Evolutionary conservation across 2,113 vertebrate genomes (phyloP).

Genomic region (Alouatta palliata): DNA sequence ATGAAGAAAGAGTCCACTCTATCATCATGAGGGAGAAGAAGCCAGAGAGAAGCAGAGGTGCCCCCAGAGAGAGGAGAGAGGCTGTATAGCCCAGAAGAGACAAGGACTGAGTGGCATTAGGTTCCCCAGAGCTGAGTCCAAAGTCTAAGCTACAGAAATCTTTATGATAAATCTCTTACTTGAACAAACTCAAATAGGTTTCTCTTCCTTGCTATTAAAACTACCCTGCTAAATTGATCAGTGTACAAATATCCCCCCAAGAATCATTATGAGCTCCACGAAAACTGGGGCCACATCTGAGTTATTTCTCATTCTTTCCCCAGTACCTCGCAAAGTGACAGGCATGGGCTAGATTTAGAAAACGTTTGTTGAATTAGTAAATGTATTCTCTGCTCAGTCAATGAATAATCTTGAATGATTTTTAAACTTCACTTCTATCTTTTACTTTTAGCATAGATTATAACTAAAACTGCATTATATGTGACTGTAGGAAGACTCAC

Average conservation of each 20-base stretch:
- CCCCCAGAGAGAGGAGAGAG: background rate
- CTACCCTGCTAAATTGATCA: background rate
- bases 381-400: background rate
- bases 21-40: background rate
- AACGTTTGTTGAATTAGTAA: background rate
- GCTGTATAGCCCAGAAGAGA: background rate
- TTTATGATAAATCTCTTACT: background rate
- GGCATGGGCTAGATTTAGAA: background rate
- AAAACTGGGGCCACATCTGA: background rate
- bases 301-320: fast-evolving
- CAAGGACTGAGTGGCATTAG: background rate
- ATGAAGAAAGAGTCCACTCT: background rate
- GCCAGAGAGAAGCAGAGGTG: background rate
- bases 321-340: background rate
- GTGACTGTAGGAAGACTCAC: background rate
- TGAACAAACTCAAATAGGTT: background rate
- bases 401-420: background rate
- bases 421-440: background rate
- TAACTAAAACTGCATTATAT: background rate
- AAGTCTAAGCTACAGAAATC: background rate
- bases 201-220: background rate
- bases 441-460: background rate
- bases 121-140: background rate
- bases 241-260: background rate
- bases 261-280: background rate